Conservation (phyloP, 1,140 invertebrate species). For the Stegodyphus mimosarum region DNA sequence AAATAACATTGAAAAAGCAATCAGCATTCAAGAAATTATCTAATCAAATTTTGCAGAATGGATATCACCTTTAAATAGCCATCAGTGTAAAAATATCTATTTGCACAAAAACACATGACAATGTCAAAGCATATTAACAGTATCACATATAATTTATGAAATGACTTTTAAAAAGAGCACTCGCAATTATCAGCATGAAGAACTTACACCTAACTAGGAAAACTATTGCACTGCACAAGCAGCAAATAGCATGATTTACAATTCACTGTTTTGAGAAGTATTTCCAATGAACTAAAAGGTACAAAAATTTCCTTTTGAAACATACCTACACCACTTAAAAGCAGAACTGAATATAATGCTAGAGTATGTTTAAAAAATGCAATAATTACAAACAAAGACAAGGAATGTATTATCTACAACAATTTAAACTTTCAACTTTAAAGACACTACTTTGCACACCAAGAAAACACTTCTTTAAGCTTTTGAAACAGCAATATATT, state of each 20-base stretch:
- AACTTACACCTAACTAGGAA: background rate
- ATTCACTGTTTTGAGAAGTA: background rate
- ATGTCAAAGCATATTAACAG: background rate
- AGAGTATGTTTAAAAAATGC: slow-evolving; percentile 30
- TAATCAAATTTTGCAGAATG: too few relatives aligned
- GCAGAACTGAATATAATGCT: slow-evolving; percentile 38
- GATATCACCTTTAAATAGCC: too few relatives aligned
- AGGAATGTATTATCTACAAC: slow-evolving; percentile 59
- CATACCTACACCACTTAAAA: slow-evolving; percentile 38
- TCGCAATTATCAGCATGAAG: background rate
- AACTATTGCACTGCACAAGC: background rate
- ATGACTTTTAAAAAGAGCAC: background rate
- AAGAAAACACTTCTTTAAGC: background rate
- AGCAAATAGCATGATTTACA: background rate
- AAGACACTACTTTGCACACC: background rate
- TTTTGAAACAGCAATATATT: background rate
- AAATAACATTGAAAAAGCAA: too few relatives aligned
- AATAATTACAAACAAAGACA: slow-evolving; percentile 29
- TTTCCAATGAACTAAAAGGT: background rate
- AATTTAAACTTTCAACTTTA: too few relatives aligned
- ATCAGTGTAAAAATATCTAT: too few relatives aligned
- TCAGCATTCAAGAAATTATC: too few relatives aligned
- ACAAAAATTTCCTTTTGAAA: background rate
- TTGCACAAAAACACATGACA: too few relatives aligned
- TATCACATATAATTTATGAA: background rate